A percentile compares a stretch with the other conserved stretches of the same genome.
Evolutionary conservation across 2,113 vertebrate species (phyloP).

Genomic region (Galemys pyrenaicus): DNA sequence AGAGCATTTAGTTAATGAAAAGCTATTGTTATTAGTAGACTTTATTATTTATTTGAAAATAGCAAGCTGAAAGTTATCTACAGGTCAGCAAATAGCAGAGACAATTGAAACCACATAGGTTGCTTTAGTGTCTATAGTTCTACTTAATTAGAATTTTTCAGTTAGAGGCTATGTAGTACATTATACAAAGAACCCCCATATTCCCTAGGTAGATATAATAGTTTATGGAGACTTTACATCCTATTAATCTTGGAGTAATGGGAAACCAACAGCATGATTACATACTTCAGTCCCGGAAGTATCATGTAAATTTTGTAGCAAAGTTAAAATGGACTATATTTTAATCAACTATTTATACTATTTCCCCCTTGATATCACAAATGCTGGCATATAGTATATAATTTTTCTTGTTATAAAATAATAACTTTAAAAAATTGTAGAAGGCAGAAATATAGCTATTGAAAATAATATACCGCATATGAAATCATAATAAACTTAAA

Average conservation of each 20-base stretch:
- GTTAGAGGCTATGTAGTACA: slow-evolving; percentile 58
- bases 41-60: slow-evolving; percentile 70
- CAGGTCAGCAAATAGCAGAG: slow-evolving; percentile 70
- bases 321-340: slow-evolving; percentile 5
- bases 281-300: neutral
- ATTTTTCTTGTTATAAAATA: slow-evolving; percentile 2
- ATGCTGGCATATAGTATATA: neutral
- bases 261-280: slow-evolving; percentile 17
- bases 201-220: slow-evolving; percentile 45
- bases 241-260: slow-evolving; percentile 54
- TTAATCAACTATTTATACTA: neutral
- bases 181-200: slow-evolving; percentile 54
- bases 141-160: slow-evolving; percentile 71
- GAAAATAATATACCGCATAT: neutral
- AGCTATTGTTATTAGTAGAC: slow-evolving; percentile 58
- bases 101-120: slow-evolving; percentile 67
- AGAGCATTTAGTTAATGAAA: slow-evolving; percentile 70
- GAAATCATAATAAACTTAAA: slow-evolving; percentile 9
- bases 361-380: neutral
- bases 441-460: neutral
- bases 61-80: slow-evolving; percentile 59
- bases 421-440: neutral
- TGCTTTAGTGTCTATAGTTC: slow-evolving; percentile 28
- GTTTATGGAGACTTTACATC: slow-evolving; percentile 45
- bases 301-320: slow-evolving; percentile 21